Conservation (phyloP, 2,113 vertebrate genomes). For the Chinchilla lanigera region DNA sequence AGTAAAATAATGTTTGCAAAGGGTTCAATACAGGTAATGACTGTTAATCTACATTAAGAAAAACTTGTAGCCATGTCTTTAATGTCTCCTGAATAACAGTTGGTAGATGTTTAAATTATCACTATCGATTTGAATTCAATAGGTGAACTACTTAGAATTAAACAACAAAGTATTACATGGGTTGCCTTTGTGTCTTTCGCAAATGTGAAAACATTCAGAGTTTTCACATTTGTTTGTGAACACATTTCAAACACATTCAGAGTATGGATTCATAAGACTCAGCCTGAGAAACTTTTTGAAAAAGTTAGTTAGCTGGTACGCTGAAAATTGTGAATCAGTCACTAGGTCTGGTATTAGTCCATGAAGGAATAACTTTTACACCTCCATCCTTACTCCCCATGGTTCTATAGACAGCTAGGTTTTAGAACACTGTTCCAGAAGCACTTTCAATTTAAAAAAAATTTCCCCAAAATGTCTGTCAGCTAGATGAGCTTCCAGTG, state of each 20-base stretch:
- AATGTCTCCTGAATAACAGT: neutral
- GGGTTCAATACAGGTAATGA: neutral
- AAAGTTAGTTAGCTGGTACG: neutral
- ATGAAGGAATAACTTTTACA: neutral
- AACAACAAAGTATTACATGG: neutral
- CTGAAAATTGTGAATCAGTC: neutral
- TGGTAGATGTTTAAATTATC: neutral
- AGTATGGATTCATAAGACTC: neutral
- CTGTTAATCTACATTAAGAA: neutral
- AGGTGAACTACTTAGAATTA: neutral
- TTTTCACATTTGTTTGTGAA: too few relatives aligned
- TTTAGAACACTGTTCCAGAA: neutral
- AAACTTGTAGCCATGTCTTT: conserved; percentile 1
- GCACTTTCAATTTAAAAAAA: neutral
- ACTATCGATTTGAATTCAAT: conserved; percentile 29
- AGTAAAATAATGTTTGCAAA: neutral
- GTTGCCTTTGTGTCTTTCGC: neutral
- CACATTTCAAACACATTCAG: neutral
- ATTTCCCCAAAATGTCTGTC: neutral
- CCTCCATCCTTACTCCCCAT: too few relatives aligned
- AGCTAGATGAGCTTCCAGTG: neutral
- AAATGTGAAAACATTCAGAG: too few relatives aligned
- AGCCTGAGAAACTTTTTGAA: neutral
- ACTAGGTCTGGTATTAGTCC: neutral
- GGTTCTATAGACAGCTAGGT: neutral